A percentile compares a stretch with the other conserved stretches of the same genome.
These are phyloP conservation scores for Trachelus troglodyta DNA, from an alignment of 2,888 invertebrate genomes.

Conservation along the genomic window DNA sequence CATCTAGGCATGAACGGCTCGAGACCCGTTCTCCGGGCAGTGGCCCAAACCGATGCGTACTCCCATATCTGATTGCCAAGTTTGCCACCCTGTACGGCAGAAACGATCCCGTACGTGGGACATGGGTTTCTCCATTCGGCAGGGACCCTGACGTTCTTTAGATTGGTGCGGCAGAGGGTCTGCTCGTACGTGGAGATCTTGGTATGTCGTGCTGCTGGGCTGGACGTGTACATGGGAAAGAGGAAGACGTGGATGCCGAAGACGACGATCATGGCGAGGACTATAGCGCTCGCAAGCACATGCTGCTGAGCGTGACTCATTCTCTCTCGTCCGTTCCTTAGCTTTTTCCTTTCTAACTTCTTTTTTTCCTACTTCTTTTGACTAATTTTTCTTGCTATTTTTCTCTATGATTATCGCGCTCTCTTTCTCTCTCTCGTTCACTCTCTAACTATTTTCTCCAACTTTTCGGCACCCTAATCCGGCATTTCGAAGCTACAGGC, in stretches of 20 bases:
- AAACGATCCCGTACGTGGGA: conserved; percentile 58
- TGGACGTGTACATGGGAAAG: conserved; percentile 70
- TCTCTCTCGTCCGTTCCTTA: conserved; percentile 31
- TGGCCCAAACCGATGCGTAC: conserved; percentile 63
- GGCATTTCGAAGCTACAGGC: conserved; percentile 60
- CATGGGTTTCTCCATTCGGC: conserved; percentile 60
- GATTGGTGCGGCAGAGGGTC: conserved; percentile 68
- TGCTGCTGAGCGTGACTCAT: conserved; percentile 72
- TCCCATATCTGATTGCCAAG: conserved; percentile 65
- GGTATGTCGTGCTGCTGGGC: conserved; percentile 57
- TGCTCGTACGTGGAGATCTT: conserved; percentile 70
- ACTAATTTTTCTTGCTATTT: conserved; percentile 10
- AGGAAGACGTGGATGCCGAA: conserved; percentile 72
- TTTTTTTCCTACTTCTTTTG: conserved; percentile 8
- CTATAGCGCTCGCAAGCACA: conserved; percentile 71
- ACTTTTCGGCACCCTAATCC: conserved; percentile 48
- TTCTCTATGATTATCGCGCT: conserved; percentile 10
- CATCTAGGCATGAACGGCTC: conserved; percentile 62
- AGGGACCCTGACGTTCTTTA: conserved; percentile 60
- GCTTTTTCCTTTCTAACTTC: not conserved
- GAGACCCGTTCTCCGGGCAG: conserved; percentile 59
- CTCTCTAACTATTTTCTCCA: conserved; percentile 31
- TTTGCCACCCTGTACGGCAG: conserved; percentile 60
- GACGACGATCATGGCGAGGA: conserved; percentile 71
- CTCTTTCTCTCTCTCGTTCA: conserved; percentile 15